Conservation (phyloP, 1,140 invertebrate genomes). For the Pseudomyrmex flavicornis region DNA sequence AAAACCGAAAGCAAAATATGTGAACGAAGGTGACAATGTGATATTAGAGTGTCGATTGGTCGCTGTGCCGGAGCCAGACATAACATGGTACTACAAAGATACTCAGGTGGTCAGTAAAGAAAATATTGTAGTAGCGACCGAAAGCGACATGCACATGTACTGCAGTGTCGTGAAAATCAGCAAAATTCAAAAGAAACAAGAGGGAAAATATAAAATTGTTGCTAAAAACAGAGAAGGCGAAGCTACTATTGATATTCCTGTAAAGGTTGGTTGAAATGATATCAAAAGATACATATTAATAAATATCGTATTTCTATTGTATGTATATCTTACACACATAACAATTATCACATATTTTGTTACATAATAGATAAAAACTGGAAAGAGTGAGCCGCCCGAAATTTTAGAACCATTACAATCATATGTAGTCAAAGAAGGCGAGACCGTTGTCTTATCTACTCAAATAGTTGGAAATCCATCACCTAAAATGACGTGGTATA, state of each 20-base stretch:
- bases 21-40: slow-evolving; percentile 92
- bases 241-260: slow-evolving; percentile 91
- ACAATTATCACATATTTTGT: slow-evolving; percentile 7
- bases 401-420: slow-evolving; percentile 92
- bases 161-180: slow-evolving; percentile 92
- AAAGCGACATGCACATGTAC: slow-evolving; percentile 96
- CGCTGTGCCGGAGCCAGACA: slow-evolving; percentile 95
- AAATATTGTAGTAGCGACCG: slow-evolving; percentile 89
- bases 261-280: slow-evolving; percentile 88
- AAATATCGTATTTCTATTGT: neutral
- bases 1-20: slow-evolving; percentile 93
- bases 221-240: slow-evolving; percentile 96
- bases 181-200: slow-evolving; percentile 91
- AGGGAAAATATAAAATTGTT: slow-evolving; percentile 94
- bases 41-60: slow-evolving; percentile 94
- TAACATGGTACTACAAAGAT: slow-evolving; percentile 93
- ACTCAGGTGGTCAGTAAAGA: slow-evolving; percentile 88
- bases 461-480: slow-evolving; percentile 93
- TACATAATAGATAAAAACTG: slow-evolving; percentile 87
- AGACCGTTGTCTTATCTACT: slow-evolving; percentile 90
- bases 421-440: slow-evolving; percentile 91
- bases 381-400: slow-evolving; percentile 91
- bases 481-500: slow-evolving; percentile 92
- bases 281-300: neutral
- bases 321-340: neutral